Base-by-base conservation (phyloP, 1,140 invertebrate genomes). In the Eupeodes corollae region DNA sequence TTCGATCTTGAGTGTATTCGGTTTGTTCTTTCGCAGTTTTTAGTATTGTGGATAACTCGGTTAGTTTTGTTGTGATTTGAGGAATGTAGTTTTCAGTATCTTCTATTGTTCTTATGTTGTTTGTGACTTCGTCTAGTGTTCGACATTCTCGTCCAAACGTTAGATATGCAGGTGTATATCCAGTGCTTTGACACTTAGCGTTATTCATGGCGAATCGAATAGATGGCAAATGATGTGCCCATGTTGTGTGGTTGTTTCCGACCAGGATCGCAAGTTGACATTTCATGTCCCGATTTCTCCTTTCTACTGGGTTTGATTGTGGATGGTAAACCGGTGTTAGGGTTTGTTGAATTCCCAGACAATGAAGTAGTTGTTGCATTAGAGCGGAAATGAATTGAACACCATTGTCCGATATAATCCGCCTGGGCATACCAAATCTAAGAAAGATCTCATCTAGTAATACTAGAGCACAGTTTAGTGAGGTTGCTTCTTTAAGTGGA, bases 131-230 rank as follows among this genome's bases (percentile, higher is more conserved):
- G 21, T 48, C 39, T 8, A 48, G 14, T 9, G 46, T 57, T 40
- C 61, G 35, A 6, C 59, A 33, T 34, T 64, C 56, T 44, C 58
- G 43, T 6, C 67, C 68, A 18, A 63, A 65, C 5, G 53, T 70
- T 6, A 73, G 46, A 40, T 66, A 63, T 9, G 70, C 67, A 0
- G 72, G 69, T 0, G 65, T 66, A 38, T 55, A 67, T 6, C 61
- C 63, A 1, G 70, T 73, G 1, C 58, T 51, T 10, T 56, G 47
- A 50, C 66, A 45, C 1, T 54, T 48, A 0, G 61, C 66, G 1
- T 68, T 67, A 42, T 73, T 72, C 47, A 68, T 59, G 0, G 69
- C 69, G 39, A 69, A 72, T 0, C 58, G 51, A 5, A 72, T 53
- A 15, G 61, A 56, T 1, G 56, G 52, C 2, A 73, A 46, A 21